Evolutionary conservation across 2,888 invertebrate species (phyloP), one percentile per base, ranked within the genome.

Genomic region (Epistrophella euchroma): DNA sequence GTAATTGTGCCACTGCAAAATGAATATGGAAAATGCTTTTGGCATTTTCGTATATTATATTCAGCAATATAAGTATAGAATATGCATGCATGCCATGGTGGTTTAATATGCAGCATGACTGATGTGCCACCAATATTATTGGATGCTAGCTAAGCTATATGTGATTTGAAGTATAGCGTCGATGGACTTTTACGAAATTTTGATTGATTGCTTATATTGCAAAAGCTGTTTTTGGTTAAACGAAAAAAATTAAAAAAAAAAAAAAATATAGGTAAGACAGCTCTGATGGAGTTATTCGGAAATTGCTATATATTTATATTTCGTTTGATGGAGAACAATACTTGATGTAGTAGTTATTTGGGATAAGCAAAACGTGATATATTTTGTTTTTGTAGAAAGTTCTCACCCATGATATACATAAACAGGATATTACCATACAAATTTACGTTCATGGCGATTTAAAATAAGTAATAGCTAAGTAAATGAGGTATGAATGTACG

Each of bases 11-110:
- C 86, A 81, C 81, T 86, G 86, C 76, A 56, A 81, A 66, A 73
- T 77, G 86, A 58, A 81, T 86, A 86, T 86, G 81, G 86, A 86
- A 86, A 86, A 86, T 86, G 81, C 86, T 74, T 81, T 86, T 81
- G 81, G 73, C 84, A 79, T 84, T 84, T 84, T 37, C 35, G 56
- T 58, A 25, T 25, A 25, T 58, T 35, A 58, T 37, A 58, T 55
- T 17, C 56, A 56, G 17, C 32, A 17, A 32, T 9, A n/a, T 15
- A n/a, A n/a, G n/a, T n/a, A n/a, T n/a, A n/a, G n/a, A n/a, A 11
- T 11, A 62, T 43, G 25, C 43, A 62, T 35, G 32, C 25, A 55
- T 56, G 28, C 9, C 4, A 25, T 25, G 28, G 75, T 45, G 35
- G 66, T 47, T 22, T 52, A 60, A 22, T 40, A 37, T 47, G 28